Base-by-base conservation (phyloP, 2,888 invertebrate genomes). In the Periphyllus acericola region DNA sequence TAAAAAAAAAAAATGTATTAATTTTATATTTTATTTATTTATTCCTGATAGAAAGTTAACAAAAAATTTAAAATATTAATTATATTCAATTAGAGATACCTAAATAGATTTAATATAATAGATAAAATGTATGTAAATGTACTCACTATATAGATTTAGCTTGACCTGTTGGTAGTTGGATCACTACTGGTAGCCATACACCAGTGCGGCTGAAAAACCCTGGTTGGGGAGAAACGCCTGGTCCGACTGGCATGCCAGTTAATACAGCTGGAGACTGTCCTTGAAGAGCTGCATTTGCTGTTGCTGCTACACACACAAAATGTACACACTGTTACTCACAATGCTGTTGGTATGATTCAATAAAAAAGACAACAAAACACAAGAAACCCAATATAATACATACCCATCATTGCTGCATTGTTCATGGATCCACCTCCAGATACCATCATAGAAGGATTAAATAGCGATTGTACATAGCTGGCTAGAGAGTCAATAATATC, bases 401-500 rank as follows among this genome's bases (percentile, higher is more conserved):
- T 0, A 88, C 83, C 75, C 17, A 80, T 71, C n/a, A 76, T 55
- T 3, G 66, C 29, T 14, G 76, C 66, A 82, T 82, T 88, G 5
- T 88, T 88, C 21, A 83, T 68, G 25, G 68, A 55, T 6, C 34
- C 21, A 32, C 84, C 71, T 76, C 87, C 89, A 14, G 46, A 78
- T 19, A 71, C 68, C 52, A 40, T 29, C 66, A 74, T 84, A 34
- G 34, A 36, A 78, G 95, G 94, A 89, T 94, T 95, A 78, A 97
- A 95, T 46, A 98, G 93, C 83, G 97, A 97, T 92, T 99, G 98
- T 25, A 99, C 97, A 92, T 97, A 99, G 0, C 97, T 96, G 29
- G 98, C 98, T 90, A 98, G 93, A 68, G 97, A 96, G 92, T 96
- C 97, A 86, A 99, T 97, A 90, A 99, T 98, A 92, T 99, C 98